Evolutionary conservation across 2,113 vertebrate genomes (phyloP).

Genomic region (Apistogramma diplotaenia): DNA sequence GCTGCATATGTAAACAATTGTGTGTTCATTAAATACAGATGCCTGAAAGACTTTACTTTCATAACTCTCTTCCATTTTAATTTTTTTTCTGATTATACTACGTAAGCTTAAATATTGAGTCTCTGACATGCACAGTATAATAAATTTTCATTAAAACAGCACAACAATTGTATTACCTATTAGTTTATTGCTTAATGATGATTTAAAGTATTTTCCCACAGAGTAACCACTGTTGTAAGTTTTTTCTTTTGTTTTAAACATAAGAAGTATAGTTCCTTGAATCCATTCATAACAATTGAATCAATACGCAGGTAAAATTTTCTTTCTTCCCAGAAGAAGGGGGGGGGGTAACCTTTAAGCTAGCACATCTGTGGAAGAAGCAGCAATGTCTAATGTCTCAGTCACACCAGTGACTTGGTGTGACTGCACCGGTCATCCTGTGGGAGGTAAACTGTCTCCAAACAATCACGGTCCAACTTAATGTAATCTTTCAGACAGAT

Average conservation of each 20-base stretch:
- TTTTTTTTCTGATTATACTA: not conserved
- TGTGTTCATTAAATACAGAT: not conserved
- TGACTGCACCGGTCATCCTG: not conserved
- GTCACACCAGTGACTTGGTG: not conserved
- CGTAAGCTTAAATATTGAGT: not conserved
- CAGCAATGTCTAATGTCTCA: not conserved
- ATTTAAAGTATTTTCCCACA: not conserved
- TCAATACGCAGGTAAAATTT: too few species aligned
- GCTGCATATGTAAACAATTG: constrained; percentile 5
- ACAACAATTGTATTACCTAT: not conserved
- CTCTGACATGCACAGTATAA: not conserved
- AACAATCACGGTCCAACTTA: not conserved
- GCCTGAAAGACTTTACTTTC: not conserved
- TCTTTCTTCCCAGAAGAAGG: too few species aligned
- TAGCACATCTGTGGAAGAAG: not conserved
- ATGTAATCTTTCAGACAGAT: not conserved
- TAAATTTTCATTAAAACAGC: not conserved
- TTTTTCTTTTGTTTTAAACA: not conserved
- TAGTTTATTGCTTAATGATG: not conserved
- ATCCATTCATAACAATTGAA: not conserved
- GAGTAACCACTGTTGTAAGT: not conserved
- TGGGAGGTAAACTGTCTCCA: not conserved
- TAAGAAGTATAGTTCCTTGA: not conserved
- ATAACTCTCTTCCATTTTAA: not conserved
- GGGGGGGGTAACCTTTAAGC: too few species aligned